Percentiles rank a stretch among this genome's conserved stretches.
These are phyloP conservation scores for Ips nitidus DNA, from an alignment of 1,140 invertebrate genomes.

Conservation along the genomic window DNA sequence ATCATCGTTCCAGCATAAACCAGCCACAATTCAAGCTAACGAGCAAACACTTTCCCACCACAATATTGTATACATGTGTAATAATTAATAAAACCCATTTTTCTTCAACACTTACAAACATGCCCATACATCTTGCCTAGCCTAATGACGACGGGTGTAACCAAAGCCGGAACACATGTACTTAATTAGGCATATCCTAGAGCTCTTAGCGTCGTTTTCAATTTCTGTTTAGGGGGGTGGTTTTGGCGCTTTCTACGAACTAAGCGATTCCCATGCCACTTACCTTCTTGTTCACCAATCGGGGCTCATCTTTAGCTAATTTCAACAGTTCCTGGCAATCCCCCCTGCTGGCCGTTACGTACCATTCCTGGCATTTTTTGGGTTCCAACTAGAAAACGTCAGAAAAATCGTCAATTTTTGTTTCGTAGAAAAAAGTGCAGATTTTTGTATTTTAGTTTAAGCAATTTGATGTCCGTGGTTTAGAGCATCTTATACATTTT, in stretches of 20 bases:
- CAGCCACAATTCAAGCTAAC: neutral
- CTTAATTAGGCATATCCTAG: slow-evolving; percentile 33
- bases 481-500: too few species aligned
- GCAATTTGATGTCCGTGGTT: too few species aligned
- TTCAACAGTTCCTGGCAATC: slow-evolving; percentile 83
- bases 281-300: slow-evolving; percentile 81
- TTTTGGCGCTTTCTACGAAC: slow-evolving; percentile 7
- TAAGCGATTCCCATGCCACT: slow-evolving; percentile 44
- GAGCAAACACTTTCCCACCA: slow-evolving; percentile 12
- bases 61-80: slow-evolving; percentile 24
- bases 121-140: slow-evolving; percentile 25
- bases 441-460: too few species aligned
- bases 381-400: slow-evolving; percentile 55
- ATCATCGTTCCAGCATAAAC: neutral
- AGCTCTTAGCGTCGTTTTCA: slow-evolving; percentile 20
- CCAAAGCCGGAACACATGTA: slow-evolving; percentile 29
- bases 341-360: slow-evolving; percentile 75
- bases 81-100: slow-evolving; percentile 28
- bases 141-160: slow-evolving; percentile 27
- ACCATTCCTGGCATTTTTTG: slow-evolving; percentile 79
- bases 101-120: slow-evolving; percentile 31
- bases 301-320: slow-evolving; percentile 76
- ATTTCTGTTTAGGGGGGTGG: slow-evolving; percentile 12
- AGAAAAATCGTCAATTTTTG: too few species aligned
- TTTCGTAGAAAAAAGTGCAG: too few species aligned